Conservation (phyloP, 2,113 vertebrate species). For the Argyrosomus japonicus region DNA sequence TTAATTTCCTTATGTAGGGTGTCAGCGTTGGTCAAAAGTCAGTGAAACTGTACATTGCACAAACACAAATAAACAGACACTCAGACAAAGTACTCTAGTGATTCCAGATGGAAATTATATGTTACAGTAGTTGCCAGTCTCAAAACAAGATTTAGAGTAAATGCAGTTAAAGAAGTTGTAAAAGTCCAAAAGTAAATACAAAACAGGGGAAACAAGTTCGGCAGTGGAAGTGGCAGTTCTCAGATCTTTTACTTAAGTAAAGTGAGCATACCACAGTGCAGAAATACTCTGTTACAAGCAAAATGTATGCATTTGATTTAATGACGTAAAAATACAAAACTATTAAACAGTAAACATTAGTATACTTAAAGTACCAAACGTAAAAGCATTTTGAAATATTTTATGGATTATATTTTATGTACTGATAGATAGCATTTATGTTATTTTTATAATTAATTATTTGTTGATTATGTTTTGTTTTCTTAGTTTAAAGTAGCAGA, state of each 20-base stretch:
- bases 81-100: not conserved
- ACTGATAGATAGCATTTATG: no score
- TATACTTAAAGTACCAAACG: not conserved
- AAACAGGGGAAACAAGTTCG: not conserved
- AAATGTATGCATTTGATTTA: no score
- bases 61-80: constrained; percentile 29
- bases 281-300: no score
- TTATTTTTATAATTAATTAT: no score
- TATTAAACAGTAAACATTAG: not conserved
- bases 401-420: no score
- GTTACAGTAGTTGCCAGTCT: constrained; percentile 4
- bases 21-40: constrained; percentile 9
- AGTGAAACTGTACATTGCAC: constrained; percentile 10
- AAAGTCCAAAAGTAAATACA: not conserved
- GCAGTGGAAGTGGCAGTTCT: not conserved
- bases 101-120: constrained; percentile 20
- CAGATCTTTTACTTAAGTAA: not conserved
- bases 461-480: no score
- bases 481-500: not conserved
- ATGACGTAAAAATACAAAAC: no score
- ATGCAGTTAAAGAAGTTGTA: not conserved
- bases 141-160: not conserved
- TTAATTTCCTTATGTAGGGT: constrained; percentile 32
- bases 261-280: no score
- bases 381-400: no score